Conservation (phyloP, 2,797 vertebrate genomes). For the Chromobotia macracanthus region DNA sequence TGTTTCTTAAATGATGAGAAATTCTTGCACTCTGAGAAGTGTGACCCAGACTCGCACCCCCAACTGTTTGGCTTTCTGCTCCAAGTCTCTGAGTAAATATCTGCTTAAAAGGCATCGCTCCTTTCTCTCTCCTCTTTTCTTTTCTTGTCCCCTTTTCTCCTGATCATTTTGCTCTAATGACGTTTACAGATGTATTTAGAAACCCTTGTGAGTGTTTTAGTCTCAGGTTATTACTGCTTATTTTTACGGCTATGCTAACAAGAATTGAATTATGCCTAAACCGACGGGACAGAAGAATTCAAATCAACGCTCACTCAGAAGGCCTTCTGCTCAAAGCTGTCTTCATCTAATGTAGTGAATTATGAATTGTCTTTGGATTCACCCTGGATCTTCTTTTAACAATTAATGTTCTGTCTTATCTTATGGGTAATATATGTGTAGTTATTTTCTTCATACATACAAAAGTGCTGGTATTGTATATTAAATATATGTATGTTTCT, state of each 20-base stretch:
- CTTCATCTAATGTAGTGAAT: not conserved
- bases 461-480: too few relatives aligned
- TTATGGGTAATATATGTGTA: too few relatives aligned
- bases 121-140: conserved; percentile 8
- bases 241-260: conserved; percentile 51
- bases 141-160: conserved; percentile 61
- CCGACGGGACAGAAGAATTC: conserved; percentile 29
- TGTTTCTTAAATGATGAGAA: conserved; percentile 38
- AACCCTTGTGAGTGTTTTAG: conserved; percentile 45
- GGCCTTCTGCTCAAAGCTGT: not conserved
- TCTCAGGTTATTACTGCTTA: conserved; percentile 45
- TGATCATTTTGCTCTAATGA: conserved; percentile 78
- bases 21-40: conserved; percentile 50
- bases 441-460: too few relatives aligned
- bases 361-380: not conserved
- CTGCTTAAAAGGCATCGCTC: conserved; percentile 63
- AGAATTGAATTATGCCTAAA: not conserved
- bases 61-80: conserved; percentile 79
- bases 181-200: conserved; percentile 79
- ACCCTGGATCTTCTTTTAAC: not conserved
- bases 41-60: conserved; percentile 61
- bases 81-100: conserved; percentile 74
- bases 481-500: too few relatives aligned
- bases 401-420: too few relatives aligned
- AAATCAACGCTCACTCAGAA: conserved; percentile 35